Percentiles rank a stretch among this genome's conserved stretches.
These are phyloP conservation scores for Petrophora chlorosata DNA, from an alignment of 2,888 invertebrate species.

Conservation along the genomic window DNA sequence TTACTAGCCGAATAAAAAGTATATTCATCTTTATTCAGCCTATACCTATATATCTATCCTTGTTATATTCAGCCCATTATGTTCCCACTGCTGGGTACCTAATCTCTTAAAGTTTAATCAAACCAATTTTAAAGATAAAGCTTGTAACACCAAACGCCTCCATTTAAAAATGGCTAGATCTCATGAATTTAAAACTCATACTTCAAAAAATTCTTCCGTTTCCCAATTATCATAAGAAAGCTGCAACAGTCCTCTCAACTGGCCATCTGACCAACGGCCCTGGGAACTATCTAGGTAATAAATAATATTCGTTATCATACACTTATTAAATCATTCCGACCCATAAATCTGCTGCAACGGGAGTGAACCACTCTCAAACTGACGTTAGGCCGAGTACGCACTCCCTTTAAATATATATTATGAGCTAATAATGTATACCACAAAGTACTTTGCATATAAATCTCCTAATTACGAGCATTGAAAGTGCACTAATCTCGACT, in stretches of 20 bases:
- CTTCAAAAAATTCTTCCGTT: slow-evolving; percentile 19
- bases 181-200: slow-evolving; percentile 10
- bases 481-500: slow-evolving; percentile 72
- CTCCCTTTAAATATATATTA: slow-evolving; percentile 48
- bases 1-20: too few relatives aligned
- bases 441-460: slow-evolving; percentile 82
- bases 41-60: too few relatives aligned
- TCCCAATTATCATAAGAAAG: slow-evolving; percentile 32
- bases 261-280: slow-evolving; percentile 57
- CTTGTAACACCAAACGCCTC: too few relatives aligned
- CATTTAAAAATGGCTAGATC: too few relatives aligned
- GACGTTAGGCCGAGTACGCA: slow-evolving; percentile 68
- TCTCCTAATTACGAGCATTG: slow-evolving; percentile 80
- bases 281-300: slow-evolving; percentile 61
- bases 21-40: too few relatives aligned
- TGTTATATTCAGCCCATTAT: too few relatives aligned
- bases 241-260: slow-evolving; percentile 40
- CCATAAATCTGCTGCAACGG: slow-evolving; percentile 77
- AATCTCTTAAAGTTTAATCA: too few relatives aligned
- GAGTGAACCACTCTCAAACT: slow-evolving; percentile 78
- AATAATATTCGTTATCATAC: slow-evolving; percentile 73
- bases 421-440: slow-evolving; percentile 78
- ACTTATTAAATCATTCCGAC: slow-evolving; percentile 72
- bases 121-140: too few relatives aligned
- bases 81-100: too few relatives aligned